Base-by-base conservation (phyloP, 2,797 vertebrate genomes). In the Rhodeus uyekii region DNA sequence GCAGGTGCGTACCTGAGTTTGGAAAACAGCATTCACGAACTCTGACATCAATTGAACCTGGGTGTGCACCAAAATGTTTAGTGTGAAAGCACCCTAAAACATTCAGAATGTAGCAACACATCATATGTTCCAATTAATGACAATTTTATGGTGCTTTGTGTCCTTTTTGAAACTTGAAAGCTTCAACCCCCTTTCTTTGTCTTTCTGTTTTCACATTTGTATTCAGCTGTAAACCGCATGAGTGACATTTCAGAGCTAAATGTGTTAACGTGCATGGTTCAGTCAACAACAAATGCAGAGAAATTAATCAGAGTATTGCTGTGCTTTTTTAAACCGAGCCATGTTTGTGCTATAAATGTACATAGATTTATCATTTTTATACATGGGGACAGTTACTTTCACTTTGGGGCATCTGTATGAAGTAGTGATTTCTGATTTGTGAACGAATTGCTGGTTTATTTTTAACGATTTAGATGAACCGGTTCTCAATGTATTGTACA, bases 171-270 rank as follows among this genome's bases (percentile, higher is more conserved):
- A 3, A 24, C 67, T 69, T 29, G 39, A 46, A 42, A 72, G 68
- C 68, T 72, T 19, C 16, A 71, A 8, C 27, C 29, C 10, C 5
- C 29, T 72, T 72, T 34, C 46, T n/a, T 34, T 50, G 10, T 50
- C 18, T 48, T 32, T 50, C 32, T 48, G 27, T 80, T 32, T 24
- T 22, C 68, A 34, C n/a, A 22, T 72, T 80, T 4, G 6, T 48
- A 46, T 61, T 80, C 39, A 61, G 39, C 67, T 80, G 67, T n/a
- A 72, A 71, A 72, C 78, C 67, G n/a, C n/a, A 61, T 36, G 78
- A 80, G 53, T 71, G 67, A 71, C 67, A 80, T 80, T 71, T 71
- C 38, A 61, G 53, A 60, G 53, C 38, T 71, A 46, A 80, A 80
- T 80, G 67, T 71, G 67, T 80, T 71, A 60, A 80, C 29, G 29